phyloP scores from a whole-genome alignment of 2,888 invertebrate species.

The Platerodrilus igneus region DNA sequence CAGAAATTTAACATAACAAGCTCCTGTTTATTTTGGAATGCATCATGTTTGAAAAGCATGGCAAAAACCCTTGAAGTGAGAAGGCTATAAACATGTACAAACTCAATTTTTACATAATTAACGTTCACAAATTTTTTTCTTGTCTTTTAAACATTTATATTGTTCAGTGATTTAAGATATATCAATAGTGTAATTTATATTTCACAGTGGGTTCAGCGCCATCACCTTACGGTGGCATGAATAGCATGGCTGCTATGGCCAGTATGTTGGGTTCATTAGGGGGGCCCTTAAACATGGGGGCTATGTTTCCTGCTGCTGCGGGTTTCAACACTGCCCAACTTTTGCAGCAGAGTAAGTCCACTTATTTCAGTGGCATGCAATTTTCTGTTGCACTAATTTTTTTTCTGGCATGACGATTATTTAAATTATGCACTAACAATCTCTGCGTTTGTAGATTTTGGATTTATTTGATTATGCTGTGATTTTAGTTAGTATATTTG shows the following conservation, averaged over 20 bases:
- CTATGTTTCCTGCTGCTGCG: conserved; percentile 37
- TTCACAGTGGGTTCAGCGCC: conserved; percentile 31
- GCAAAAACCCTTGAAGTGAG: no score
- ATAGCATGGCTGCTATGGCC: conserved; percentile 49
- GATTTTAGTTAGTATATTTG: no score
- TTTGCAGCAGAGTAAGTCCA: conserved; percentile 78
- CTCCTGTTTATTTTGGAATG: no score
- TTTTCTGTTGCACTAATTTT: conserved; percentile 2
- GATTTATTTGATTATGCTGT: no score
- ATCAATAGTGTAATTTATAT: conserved; percentile 9
- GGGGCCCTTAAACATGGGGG: conserved; percentile 45
- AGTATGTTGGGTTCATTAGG: conserved; percentile 49
- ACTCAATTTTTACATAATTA: no score
- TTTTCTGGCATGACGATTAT: conserved; percentile 7
- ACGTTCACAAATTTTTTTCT: no score
- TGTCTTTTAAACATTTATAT: no score
- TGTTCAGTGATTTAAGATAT: no score
- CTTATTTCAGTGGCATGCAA: conserved; percentile 14
- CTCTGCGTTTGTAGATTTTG: conserved; percentile 1
- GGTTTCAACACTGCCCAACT: conserved; percentile 72
- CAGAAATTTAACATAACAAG: no score
- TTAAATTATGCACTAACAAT: neutral
- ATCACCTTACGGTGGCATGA: conserved; percentile 42
- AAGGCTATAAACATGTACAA: no score
- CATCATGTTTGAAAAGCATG: no score